Percentiles rank a stretch among this genome's conserved stretches.
Conservation (phyloP, 2,113 vertebrate genomes). For the Megaceryle torquata region DNA sequence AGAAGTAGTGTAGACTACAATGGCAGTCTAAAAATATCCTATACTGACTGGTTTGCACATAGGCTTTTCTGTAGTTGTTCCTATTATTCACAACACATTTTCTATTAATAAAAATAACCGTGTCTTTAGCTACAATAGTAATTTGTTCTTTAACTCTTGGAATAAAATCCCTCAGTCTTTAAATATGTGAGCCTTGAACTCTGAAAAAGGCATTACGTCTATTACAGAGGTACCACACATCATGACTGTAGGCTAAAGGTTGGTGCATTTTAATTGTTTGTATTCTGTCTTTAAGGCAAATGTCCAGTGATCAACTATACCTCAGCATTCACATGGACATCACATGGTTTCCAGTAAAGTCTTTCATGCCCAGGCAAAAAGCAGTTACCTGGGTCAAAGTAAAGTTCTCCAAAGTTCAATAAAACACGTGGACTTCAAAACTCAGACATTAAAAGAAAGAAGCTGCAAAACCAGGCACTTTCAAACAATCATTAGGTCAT, state of each 20-base stretch:
- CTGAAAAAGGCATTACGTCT: background rate
- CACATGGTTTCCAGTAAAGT: background rate
- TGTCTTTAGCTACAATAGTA: background rate
- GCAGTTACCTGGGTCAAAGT: background rate
- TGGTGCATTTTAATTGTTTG: background rate
- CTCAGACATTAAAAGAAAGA: background rate
- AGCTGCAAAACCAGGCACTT: conserved; percentile 21
- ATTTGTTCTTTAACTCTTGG: background rate
- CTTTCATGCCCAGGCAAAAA: conserved; percentile 25
- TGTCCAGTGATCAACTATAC: background rate
- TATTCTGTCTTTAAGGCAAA: background rate
- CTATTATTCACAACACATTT: background rate
- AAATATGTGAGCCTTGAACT: background rate
- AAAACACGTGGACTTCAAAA: conserved; percentile 10
- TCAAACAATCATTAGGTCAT: conserved; percentile 26
- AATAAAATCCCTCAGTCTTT: background rate
- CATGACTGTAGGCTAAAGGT: background rate
- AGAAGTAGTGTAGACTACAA: background rate
- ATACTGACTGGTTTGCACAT: background rate
- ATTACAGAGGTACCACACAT: background rate
- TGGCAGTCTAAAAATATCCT: background rate
- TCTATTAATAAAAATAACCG: background rate
- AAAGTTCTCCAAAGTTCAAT: conserved; percentile 23
- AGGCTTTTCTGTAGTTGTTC: background rate
- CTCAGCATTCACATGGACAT: background rate